Percentiles rank a stretch among this genome's conserved stretches.
Conservation (phyloP, 2,797 vertebrate genomes). For the Phrynocephalus vlangalii region DNA sequence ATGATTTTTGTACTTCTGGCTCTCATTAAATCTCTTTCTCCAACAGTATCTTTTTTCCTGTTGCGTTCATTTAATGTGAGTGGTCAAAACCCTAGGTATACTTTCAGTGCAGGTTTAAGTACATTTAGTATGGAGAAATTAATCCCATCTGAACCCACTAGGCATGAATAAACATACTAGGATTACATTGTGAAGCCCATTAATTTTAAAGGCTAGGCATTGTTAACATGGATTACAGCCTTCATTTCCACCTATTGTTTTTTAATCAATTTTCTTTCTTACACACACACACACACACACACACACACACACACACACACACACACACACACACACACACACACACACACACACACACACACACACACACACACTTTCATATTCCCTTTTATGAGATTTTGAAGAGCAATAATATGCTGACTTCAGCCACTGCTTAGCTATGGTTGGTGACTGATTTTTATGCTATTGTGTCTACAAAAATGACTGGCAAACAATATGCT, state of each 20-base stretch:
- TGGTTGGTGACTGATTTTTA: too few species aligned
- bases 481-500: too few species aligned
- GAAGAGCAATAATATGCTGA: too few species aligned
- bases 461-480: too few species aligned
- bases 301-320: background rate
- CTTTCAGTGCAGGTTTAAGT: background rate
- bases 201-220: background rate
- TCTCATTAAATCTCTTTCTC: slow-evolving; percentile 60
- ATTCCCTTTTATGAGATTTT: too few species aligned
- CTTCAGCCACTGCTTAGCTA: too few species aligned
- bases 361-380: too few species aligned
- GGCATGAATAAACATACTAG: slow-evolving; percentile 1
- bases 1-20: slow-evolving; percentile 65
- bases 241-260: too few species aligned
- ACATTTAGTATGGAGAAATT: background rate
- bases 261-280: background rate
- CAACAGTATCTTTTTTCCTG: background rate
- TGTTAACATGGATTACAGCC: background rate
- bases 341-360: too few species aligned
- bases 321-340: background rate
- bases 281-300: background rate
- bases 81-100: background rate
- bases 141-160: background rate
- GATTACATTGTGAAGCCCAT: background rate
- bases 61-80: background rate